Percentiles rank a stretch among this genome's conserved stretches.
Conservation (phyloP, 2,797 vertebrate species). For the Aselliscus stoliczkanus region DNA sequence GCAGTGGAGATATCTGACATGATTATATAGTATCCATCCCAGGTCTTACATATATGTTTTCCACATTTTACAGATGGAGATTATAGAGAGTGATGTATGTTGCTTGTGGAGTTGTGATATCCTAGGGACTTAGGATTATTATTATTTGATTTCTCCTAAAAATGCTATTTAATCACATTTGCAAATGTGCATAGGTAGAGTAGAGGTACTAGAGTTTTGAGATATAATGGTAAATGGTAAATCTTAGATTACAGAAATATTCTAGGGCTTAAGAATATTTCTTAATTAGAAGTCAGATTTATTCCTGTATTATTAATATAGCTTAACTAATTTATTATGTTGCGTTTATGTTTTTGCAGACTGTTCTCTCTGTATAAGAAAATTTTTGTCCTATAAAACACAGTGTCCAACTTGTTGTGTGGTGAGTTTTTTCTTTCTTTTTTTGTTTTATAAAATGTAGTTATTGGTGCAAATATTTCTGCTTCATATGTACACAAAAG, state of each 20-base stretch:
- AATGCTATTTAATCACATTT: neutral
- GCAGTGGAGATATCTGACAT: neutral
- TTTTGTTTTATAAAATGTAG: neutral
- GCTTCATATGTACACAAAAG: neutral
- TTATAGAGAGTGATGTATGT: neutral
- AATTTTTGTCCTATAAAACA: slow-evolving; percentile 92
- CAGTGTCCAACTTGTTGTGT: slow-evolving; percentile 92
- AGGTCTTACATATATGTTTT: neutral
- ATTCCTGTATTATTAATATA: neutral
- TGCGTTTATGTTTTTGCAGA: slow-evolving; percentile 83
- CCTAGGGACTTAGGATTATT: neutral
- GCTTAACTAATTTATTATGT: neutral
- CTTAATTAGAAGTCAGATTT: slow-evolving; percentile 5
- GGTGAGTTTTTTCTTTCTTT: slow-evolving; percentile 83
- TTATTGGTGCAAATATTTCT: neutral
- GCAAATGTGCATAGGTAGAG: neutral
- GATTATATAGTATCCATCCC: neutral
- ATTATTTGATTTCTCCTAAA: neutral
- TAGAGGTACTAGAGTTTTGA: slow-evolving; percentile 16
- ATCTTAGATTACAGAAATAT: neutral
- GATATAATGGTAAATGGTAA: neutral
- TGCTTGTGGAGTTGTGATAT: neutral
- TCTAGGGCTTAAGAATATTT: neutral
- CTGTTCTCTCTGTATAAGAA: slow-evolving; percentile 96
- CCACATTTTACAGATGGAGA: neutral